Base-by-base conservation (phyloP, 2,888 invertebrate species). In the Tenthredo distinguenda region DNA sequence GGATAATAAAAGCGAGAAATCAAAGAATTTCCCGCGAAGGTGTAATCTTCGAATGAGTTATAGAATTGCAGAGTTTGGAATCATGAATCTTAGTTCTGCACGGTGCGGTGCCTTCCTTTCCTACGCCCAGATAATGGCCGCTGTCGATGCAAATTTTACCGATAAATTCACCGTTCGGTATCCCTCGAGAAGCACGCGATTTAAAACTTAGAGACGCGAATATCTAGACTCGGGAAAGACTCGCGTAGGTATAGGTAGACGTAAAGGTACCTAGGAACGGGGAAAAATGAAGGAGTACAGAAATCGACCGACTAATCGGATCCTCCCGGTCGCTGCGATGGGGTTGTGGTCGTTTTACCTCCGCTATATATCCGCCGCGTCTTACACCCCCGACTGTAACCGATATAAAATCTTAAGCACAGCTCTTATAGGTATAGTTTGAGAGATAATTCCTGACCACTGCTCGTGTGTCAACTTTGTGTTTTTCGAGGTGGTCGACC, bases 151-250 rank as follows among this genome's bases (percentile, higher is more conserved):
- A 89, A 89, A 90, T 90, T 87, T 87, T 84, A 85, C 83, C 84
- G 86, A 85, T 86, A 85, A 85, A 85, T 85, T 68, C 55, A 58
- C 15, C 84, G 71, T 84, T 84, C 86, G 84, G 85, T 72, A 85
- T 85, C 85, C 86, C 84, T 82, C 86, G 79, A 88, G 87, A 86
- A 87, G 89, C 88, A 87, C 87, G 88, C 89, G 91, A 90, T 91
- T 89, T 90, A 90, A 91, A 91, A 90, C 89, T 90, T 90, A 90
- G 90, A 90, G 89, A 91, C 89, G 90, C 90, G 89, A 89, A 90
- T 89, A 90, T 90, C 90, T 90, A 89, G 90, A 89, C 90, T 90
- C 91, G 90, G 91, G 91, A 91, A 91, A 91, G 90, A 37, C 50
- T 79, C 34, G 58, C 18, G 10, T 68, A 21, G 26, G 26, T 88